Base-by-base conservation (phyloP, 1,140 invertebrate genomes). In the Choristoneura fumiferana region DNA sequence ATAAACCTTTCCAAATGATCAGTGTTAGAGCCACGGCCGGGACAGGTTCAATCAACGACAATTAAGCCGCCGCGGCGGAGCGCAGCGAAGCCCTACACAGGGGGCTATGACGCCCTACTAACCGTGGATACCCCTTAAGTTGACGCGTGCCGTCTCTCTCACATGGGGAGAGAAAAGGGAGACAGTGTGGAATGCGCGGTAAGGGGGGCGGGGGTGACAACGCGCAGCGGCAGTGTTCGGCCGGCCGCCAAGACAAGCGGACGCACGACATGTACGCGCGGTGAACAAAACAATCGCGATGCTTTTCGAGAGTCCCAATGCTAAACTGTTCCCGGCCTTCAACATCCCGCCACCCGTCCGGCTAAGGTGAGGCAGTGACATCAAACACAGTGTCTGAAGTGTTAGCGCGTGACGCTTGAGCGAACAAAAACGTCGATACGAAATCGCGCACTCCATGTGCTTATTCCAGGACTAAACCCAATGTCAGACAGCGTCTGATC, bases 291-390 rank as follows among this genome's bases (percentile, higher is more conserved):
- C 69, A 78, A 72, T 76, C 76, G 75, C 76, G 72, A 86, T 86
- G 81, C 73, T 88, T 81, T 88, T 87, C 74, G 85, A 87, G 78
- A 88, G 80, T 76, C 85, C 85, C 74, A 87, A 87, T 70, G 85
- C 84, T 70, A 89, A 89, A 80, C 69, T 89, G 78, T 89, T 76
- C 78, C 84, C 84, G 69, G 83, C 82, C 71, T 89, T 89, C 86
- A 87, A 87, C 80, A 89, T 89, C 76, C 86, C 86, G 60, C 86
- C 86, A 73, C 86, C 86, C 60, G 82, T 89, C 12, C 77, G 85
- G 75, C 81, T 89, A 71, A 89, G 85, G 86, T 89, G 79, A 84
- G 82, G n/a, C n/a, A n/a, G n/a, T n/a, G n/a, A n/a, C n/a, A n/a
- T n/a, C n/a, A n/a, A n/a, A n/a, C 4, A n/a, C 40, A 43, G 40